A percentile compares a stretch with the other conserved stretches of the same genome.
Conservation (phyloP, 2,888 invertebrate genomes). For the Coenonympha glycerion region DNA sequence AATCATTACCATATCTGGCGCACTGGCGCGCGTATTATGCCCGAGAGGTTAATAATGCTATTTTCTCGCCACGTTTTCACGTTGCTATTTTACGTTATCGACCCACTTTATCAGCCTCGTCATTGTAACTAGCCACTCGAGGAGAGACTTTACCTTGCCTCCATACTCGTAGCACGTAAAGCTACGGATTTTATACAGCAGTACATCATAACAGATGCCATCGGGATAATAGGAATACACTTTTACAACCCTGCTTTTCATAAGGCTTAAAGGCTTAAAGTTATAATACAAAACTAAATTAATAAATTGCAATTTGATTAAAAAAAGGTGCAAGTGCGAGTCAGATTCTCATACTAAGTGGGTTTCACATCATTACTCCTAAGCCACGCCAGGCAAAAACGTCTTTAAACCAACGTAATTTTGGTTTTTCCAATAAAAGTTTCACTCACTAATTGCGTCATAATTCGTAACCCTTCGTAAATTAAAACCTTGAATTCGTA, state of each 20-base stretch:
- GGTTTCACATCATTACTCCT: too few relatives aligned
- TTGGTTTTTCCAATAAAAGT: too few relatives aligned
- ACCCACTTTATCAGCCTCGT: slow-evolving; percentile 71
- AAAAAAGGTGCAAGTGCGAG: too few relatives aligned
- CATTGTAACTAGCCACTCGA: slow-evolving; percentile 71
- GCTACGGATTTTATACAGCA: slow-evolving; percentile 22
- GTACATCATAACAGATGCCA: slow-evolving; percentile 16
- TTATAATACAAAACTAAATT: too few relatives aligned
- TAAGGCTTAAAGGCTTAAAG: too few relatives aligned
- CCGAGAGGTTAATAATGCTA: slow-evolving; percentile 76
- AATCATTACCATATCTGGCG: slow-evolving; percentile 77
- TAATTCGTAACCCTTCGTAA: too few relatives aligned
- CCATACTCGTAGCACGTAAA: slow-evolving; percentile 33
- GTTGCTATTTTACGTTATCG: slow-evolving; percentile 73
- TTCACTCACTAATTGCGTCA: too few relatives aligned
- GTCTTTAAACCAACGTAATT: too few relatives aligned
- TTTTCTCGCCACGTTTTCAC: slow-evolving; percentile 76
- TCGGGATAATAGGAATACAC: slow-evolving; percentile 2
- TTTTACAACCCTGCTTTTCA: background rate
- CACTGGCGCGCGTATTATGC: slow-evolving; percentile 74
- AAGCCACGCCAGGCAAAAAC: too few relatives aligned
- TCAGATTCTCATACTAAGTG: too few relatives aligned
- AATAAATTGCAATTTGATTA: too few relatives aligned
- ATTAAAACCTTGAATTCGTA: too few relatives aligned
- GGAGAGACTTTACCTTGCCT: slow-evolving; percentile 54